Percentiles rank a stretch among this genome's conserved stretches.
These are phyloP conservation scores for Toxostoma redivivum DNA, from an alignment of 2,113 vertebrate genomes.

Conservation along the genomic window DNA sequence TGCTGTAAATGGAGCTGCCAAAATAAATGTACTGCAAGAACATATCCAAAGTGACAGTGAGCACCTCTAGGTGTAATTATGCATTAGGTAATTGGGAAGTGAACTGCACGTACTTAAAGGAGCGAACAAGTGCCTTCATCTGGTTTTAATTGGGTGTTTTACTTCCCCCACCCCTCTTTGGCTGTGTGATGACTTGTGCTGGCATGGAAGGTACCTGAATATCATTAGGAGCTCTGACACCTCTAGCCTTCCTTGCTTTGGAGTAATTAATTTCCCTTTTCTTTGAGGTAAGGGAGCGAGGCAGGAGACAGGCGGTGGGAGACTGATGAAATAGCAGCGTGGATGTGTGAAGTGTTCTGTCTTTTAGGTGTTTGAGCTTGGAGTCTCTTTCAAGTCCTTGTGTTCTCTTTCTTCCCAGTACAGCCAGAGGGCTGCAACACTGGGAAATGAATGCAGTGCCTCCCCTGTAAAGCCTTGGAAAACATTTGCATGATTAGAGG, in stretches of 20 bases:
- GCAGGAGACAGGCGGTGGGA: neutral
- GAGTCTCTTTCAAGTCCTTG: neutral
- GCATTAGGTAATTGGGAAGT: neutral
- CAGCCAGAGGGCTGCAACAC: neutral
- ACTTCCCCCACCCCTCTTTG: rapidly evolving
- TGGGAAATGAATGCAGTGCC: neutral
- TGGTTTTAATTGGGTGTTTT: neutral
- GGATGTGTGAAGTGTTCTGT: neutral
- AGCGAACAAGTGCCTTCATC: neutral
- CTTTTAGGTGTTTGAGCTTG: neutral
- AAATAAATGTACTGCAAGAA: rapidly evolving
- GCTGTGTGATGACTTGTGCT: neutral
- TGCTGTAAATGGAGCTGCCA: neutral
- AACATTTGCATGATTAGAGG: neutral
- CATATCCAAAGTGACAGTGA: neutral
- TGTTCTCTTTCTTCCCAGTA: neutral
- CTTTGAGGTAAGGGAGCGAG: neutral
- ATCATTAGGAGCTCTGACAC: neutral
- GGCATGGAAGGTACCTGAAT: rapidly evolving
- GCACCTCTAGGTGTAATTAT: neutral
- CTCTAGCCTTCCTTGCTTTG: neutral
- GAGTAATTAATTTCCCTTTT: neutral
- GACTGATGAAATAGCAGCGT: neutral
- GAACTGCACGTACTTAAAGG: neutral
- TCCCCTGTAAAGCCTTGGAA: neutral